These are phyloP conservation scores for Tetramorium alpestre DNA, from an alignment of 1,140 invertebrate genomes.

Conservation along the genomic window DNA sequence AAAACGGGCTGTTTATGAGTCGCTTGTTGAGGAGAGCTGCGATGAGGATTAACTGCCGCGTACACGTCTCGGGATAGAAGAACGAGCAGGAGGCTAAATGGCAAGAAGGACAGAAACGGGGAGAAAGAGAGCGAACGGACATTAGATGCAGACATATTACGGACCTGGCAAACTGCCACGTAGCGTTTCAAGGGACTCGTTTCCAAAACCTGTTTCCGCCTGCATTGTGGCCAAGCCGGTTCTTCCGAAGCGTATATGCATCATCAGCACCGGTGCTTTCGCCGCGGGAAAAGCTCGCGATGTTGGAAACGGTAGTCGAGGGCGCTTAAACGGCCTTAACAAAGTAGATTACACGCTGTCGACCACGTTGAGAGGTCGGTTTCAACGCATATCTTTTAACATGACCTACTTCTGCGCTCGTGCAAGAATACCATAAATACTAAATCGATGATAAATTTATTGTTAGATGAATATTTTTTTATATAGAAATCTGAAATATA, in stretches of 20 bases:
- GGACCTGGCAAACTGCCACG: conserved; percentile 65
- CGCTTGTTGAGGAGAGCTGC: conserved; percentile 21
- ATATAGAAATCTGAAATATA: not conserved
- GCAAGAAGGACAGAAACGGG: not conserved
- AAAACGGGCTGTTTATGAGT: conserved; percentile 70
- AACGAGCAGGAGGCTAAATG: not conserved
- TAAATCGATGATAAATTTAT: conserved; percentile 1
- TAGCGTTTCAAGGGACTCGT: conserved; percentile 65
- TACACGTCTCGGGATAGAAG: conserved; percentile 23
- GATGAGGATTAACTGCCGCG: conserved; percentile 61
- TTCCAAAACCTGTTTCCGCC: conserved; percentile 72
- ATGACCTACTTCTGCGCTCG: conserved; percentile 42
- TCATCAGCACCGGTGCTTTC: conserved; percentile 25
- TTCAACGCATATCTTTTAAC: conserved; percentile 40
- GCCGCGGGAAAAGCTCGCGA: conserved; percentile 51
- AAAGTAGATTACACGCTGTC: conserved; percentile 52
- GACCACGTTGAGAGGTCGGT: not conserved
- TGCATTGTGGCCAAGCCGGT: conserved; percentile 49
- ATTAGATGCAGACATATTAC: conserved; percentile 70
- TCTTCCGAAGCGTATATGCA: conserved; percentile 41
- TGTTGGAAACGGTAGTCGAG: conserved; percentile 38
- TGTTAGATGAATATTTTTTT: not conserved
- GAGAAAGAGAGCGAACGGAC: conserved; percentile 6
- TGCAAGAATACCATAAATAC: conserved; percentile 42
- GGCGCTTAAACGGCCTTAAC: conserved; percentile 44